Percentiles rank a stretch among this genome's conserved stretches.
These are phyloP conservation scores for Apocrypta bakeri DNA, from an alignment of 1,140 invertebrate species.

Conservation along the genomic window DNA sequence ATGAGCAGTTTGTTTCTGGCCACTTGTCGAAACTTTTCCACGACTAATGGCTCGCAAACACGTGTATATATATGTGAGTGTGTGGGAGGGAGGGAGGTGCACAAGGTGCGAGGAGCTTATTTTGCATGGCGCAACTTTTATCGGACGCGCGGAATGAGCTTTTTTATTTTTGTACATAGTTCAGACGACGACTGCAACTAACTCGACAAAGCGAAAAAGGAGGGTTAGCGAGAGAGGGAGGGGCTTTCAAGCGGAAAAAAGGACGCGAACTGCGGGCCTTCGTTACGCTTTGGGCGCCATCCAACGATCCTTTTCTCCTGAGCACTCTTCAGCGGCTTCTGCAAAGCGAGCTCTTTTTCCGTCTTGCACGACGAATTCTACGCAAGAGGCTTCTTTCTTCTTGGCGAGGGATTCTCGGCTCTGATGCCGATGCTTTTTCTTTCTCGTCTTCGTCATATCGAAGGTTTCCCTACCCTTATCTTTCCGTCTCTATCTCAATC, in stretches of 20 bases:
- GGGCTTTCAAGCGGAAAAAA: slow-evolving; percentile 35
- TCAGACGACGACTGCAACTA: background rate
- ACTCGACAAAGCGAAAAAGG: background rate
- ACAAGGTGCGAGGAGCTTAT: background rate
- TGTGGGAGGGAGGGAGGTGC: too few species aligned
- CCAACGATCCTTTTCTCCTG: slow-evolving; percentile 47
- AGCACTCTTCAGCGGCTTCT: slow-evolving; percentile 39
- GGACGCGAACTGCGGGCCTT: slow-evolving; percentile 43
- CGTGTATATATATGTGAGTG: background rate
- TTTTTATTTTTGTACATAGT: background rate
- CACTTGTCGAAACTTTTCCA: slow-evolving; percentile 25
- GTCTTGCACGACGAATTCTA: slow-evolving; percentile 11
- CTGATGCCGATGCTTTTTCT: background rate
- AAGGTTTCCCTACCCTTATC: too few species aligned
- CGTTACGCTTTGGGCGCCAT: slow-evolving; percentile 51
- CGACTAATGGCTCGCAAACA: slow-evolving; percentile 1
- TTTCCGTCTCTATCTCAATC: too few species aligned
- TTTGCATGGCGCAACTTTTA: slow-evolving; percentile 39
- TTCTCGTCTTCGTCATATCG: background rate
- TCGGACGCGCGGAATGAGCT: slow-evolving; percentile 17
- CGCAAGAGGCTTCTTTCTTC: background rate
- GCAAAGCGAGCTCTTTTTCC: slow-evolving; percentile 42
- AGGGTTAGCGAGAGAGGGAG: background rate
- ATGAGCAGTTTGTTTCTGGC: background rate
- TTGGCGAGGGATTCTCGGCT: too few species aligned